phyloP scores from a whole-genome alignment of 2,797 vertebrate species.

The Leptoclinus maculatus region DNA sequence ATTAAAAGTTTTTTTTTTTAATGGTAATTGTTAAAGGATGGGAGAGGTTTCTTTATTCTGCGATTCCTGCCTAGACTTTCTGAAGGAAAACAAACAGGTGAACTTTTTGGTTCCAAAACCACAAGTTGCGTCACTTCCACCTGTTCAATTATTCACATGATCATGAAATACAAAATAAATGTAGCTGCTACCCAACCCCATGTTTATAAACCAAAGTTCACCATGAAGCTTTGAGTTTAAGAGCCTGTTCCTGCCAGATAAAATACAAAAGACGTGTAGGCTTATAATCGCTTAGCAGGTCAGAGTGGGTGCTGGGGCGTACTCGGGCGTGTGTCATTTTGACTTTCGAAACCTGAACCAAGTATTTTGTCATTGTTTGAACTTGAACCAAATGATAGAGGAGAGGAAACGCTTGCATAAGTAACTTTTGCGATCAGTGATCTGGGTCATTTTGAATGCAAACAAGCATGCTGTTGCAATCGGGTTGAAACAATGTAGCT shows the following conservation, averaged over 20 bases:
- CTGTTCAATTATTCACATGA: background rate
- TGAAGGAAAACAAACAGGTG: background rate
- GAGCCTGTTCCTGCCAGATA: background rate
- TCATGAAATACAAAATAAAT: background rate
- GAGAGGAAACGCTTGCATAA: background rate
- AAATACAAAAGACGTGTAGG: background rate
- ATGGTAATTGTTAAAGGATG: background rate
- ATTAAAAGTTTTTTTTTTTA: background rate
- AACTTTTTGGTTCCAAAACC: background rate
- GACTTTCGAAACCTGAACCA: background rate
- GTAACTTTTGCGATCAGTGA: no score
- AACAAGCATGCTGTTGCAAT: background rate
- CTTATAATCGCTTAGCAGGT: background rate
- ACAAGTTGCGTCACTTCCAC: background rate
- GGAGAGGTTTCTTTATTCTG: background rate
- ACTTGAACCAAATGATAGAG: background rate
- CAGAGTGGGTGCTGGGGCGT: background rate
- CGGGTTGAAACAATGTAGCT: no score
- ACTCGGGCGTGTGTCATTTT: fast-evolving
- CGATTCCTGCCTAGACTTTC: background rate
- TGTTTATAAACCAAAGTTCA: background rate
- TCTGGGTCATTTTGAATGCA: no score
- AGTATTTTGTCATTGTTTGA: background rate
- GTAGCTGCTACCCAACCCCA: no score
- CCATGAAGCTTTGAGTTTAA: background rate